These are phyloP conservation scores for Yponomeuta evonymella DNA, from an alignment of 2,888 invertebrate genomes.

Conservation along the genomic window DNA sequence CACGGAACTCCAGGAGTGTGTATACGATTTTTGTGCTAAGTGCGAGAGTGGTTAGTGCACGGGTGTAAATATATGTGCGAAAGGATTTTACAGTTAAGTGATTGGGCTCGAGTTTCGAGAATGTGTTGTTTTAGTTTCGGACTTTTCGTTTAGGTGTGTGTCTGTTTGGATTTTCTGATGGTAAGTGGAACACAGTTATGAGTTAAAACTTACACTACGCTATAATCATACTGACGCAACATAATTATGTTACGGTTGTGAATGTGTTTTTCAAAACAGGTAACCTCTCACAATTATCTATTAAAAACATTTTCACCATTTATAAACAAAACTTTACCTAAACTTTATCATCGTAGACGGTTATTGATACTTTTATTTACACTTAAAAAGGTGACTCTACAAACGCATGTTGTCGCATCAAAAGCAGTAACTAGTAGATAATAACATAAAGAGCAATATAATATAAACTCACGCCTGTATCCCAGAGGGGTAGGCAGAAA, in stretches of 20 bases:
- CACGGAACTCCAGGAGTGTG: conserved; percentile 26
- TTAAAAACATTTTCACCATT: too few relatives aligned
- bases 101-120: background rate
- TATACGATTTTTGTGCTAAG: conserved; percentile 33
- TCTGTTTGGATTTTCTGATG: conserved; percentile 5
- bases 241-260: background rate
- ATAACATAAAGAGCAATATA: too few relatives aligned
- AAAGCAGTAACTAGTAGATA: too few relatives aligned
- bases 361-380: too few relatives aligned
- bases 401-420: too few relatives aligned
- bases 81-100: conserved; percentile 14
- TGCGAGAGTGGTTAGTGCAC: conserved; percentile 36
- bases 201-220: background rate
- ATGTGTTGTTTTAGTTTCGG: conserved; percentile 2
- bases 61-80: conserved; percentile 11
- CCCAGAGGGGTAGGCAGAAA: too few relatives aligned
- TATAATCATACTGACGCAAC: background rate
- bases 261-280: background rate
- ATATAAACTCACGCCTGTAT: too few relatives aligned
- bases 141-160: background rate
- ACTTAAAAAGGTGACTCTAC: too few relatives aligned
- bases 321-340: too few relatives aligned
- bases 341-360: too few relatives aligned
- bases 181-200: background rate
- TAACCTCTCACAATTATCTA: too few relatives aligned